phyloP scores from a whole-genome alignment of 2,888 invertebrate species.

The Ophion slaviceki region DNA sequence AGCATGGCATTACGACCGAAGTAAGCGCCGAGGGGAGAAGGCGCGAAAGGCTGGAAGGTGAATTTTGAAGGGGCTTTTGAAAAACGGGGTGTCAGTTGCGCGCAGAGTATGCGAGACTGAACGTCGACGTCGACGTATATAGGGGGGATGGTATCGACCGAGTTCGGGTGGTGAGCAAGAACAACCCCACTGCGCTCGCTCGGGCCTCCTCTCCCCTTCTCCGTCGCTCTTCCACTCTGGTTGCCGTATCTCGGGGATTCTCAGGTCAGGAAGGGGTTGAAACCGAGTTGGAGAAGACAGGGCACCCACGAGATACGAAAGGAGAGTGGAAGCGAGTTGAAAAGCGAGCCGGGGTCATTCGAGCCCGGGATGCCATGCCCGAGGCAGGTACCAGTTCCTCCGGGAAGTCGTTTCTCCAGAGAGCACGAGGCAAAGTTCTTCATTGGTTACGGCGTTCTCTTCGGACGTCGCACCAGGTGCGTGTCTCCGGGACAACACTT shows the following conservation, averaged over 20 bases:
- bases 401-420: slow-evolving; percentile 83
- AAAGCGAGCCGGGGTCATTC: slow-evolving; percentile 71
- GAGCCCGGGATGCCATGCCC: slow-evolving; percentile 82
- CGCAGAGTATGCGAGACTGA: slow-evolving; percentile 51
- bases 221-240: slow-evolving; percentile 11
- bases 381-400: slow-evolving; percentile 79
- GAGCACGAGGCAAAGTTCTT: slow-evolving; percentile 83
- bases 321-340: slow-evolving; percentile 67
- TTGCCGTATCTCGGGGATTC: slow-evolving; percentile 26
- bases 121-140: slow-evolving; percentile 56
- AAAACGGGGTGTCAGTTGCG: slow-evolving; percentile 16
- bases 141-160: slow-evolving; percentile 79
- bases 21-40: background rate
- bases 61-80: slow-evolving; percentile 28
- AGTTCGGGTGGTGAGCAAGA: slow-evolving; percentile 59
- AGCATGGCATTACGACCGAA: background rate
- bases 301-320: slow-evolving; percentile 38
- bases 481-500: slow-evolving; percentile 67
- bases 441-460: slow-evolving; percentile 82
- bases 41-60: too few species aligned
- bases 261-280: slow-evolving; percentile 49
- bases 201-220: slow-evolving; percentile 13
- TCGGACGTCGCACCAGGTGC: slow-evolving; percentile 76
- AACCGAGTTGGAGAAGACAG: slow-evolving; percentile 29
- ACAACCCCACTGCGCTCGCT: slow-evolving; percentile 57